Base-by-base conservation (phyloP, 2,888 invertebrate genomes). In the Agrilus biguttatus region DNA sequence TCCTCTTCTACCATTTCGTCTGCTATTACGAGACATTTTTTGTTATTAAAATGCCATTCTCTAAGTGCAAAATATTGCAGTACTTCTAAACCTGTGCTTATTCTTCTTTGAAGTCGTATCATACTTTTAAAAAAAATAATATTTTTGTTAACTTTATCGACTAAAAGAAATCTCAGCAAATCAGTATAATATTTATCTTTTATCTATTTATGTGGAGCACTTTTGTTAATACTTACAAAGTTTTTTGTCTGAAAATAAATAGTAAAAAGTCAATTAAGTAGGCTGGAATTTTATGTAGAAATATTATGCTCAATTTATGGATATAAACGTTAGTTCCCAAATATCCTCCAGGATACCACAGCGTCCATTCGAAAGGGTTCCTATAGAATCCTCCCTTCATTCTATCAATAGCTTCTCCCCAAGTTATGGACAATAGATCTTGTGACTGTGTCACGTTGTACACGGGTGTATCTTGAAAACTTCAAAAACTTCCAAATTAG, bases 361-460 rank as follows among this genome's bases (percentile, higher is more conserved):
- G 70, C 23, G 80, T 76, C 35, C 78, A 72, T 42, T 81, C 78
- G 57, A 83, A 75, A 0, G 87, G 87, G 52, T 77, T 77, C 55
- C 78, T 74, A 41, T 75, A 68, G 0, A 77, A 69, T 49, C 71
- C 66, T 33, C 64, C 45, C 49, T 69, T 71, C 56, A 83, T 80
- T 46, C 73, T 71, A 41, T 78, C 74, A 44, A 90, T 69, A 37
- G 87, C 78, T 41, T 80, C 73, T 1, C 82, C 83, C 93, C 93
- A 95, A 0, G 82, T 80, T 39, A 91, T 65, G 0, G 84, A 78
- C 47, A 87, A 13, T 12, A 47, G 83, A 32, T 81, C 70, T 7
- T 73, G 74, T 0, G 88, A 83, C 14, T 82, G 76, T 6, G 87
- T 84, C 44, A 87, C 71, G 60, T 93, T 91, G 64, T 80, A 80